Evolutionary conservation across 2,113 vertebrate species (phyloP).

Genomic region (Catharus fuscescens): DNA sequence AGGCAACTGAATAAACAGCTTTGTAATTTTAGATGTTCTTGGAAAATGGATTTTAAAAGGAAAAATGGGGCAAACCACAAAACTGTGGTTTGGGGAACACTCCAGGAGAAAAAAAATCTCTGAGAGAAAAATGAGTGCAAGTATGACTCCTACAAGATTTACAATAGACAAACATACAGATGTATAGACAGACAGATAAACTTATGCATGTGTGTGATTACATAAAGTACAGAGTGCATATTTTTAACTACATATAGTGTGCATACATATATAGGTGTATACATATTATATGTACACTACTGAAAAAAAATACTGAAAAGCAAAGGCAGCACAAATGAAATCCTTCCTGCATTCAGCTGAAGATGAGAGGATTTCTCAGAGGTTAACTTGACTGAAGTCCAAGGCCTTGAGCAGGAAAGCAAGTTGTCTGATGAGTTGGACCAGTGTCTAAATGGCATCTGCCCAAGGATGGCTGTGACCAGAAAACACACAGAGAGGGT

Average conservation of each 20-base stretch:
- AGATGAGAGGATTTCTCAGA: not conserved
- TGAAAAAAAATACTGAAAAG: not conserved
- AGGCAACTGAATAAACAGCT: conserved; percentile 7
- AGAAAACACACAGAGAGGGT: not conserved
- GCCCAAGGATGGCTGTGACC: not conserved
- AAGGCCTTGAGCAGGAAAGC: not conserved
- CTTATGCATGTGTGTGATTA: not conserved
- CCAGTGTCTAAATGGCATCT: conserved; percentile 6
- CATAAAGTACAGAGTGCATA: not conserved
- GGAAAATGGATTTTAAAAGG: not conserved
- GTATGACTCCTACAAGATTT: not conserved
- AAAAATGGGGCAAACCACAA: not conserved
- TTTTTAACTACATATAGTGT: not conserved
- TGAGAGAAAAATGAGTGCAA: not conserved
- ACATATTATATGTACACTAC: not conserved
- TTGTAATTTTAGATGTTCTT: conserved; percentile 14
- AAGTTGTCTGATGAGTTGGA: conserved; percentile 7
- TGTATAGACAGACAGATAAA: not conserved
- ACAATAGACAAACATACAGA: not conserved
- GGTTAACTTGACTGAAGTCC: not conserved
- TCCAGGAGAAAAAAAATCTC: not conserved
- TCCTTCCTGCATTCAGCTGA: not conserved
- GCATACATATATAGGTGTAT: too few relatives aligned
- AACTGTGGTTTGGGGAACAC: not conserved
- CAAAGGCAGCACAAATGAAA: not conserved